Evolutionary conservation across 2,888 invertebrate genomes (phyloP), one percentile per base, ranked within the genome.

Genomic region (Caenorhabditis drosophilae): DNA sequence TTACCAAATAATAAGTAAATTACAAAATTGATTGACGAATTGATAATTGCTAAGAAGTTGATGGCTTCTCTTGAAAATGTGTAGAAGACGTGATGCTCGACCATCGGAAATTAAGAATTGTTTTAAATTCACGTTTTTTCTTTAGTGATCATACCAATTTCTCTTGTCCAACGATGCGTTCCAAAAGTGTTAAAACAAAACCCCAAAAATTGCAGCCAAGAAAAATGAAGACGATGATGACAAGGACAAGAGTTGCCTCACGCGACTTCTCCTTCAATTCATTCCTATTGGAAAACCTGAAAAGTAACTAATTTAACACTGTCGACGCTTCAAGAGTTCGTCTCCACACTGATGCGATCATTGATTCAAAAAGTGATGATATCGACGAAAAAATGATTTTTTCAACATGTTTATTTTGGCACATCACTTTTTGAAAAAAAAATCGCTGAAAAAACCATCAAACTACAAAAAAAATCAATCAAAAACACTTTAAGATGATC

Each of bases 1-100:
- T 95, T 92, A 1, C 96, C 96, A 85, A 96, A 95, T 73, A 94
- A 94, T 73, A 95, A 94, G 87, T 97, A 97, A 79, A 97, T 93
- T 72, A 97, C 89, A 85, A 97, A 96, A 86, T 97, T 97, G 67
- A 95, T 92, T 83, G 94, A 93, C 83, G 94, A 94, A 87, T 97
- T 97, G 84, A 96, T 90, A 69, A 93, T 95, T 56, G 97, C 94
- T 68, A 96, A 88, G 55, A 96, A 89, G 86, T 97, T 96, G 83
- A 91, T 92, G 20, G 79, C 75, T 49, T 80, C 80, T 15, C 80
- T 56, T 1, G 75, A 78, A 59, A 80, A 80, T 0, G 80, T 75
- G 66, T 80, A 80, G 63, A 79, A 78, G 15, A 64, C 50, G 23
- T 68, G 59, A 27, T 77, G 66, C 22, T 79, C 68, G 11, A 48